phyloP scores from a whole-genome alignment of 2,888 invertebrate species.

The Piscicola geometra region DNA sequence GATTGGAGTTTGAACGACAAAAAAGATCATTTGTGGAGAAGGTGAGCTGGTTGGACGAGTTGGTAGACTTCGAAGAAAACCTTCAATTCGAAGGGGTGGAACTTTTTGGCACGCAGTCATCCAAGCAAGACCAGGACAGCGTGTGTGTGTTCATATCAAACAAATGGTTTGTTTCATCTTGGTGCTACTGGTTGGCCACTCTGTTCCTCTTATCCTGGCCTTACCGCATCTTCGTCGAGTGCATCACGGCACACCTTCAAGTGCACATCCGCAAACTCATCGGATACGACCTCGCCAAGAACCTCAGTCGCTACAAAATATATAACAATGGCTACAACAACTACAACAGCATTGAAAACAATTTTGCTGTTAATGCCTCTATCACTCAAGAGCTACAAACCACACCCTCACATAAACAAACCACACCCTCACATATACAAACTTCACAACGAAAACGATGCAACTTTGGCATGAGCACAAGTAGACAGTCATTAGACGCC shows the following conservation, averaged over 20 bases:
- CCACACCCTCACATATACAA: too few relatives aligned
- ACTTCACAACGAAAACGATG: too few relatives aligned
- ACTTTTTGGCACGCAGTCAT: neutral
- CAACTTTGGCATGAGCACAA: too few relatives aligned
- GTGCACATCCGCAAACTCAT: conserved; percentile 14
- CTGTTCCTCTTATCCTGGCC: conserved; percentile 28
- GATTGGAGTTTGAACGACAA: conserved; percentile 24
- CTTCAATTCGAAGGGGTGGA: neutral
- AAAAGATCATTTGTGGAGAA: conserved; percentile 14
- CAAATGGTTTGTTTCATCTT: conserved; percentile 10
- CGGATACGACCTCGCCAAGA: neutral
- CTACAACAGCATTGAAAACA: neutral
- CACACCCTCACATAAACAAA: too few relatives aligned
- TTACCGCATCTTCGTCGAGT: conserved; percentile 21
- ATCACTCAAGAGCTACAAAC: too few relatives aligned
- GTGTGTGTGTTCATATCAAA: conserved; percentile 4
- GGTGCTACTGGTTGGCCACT: conserved; percentile 20
- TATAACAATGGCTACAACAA: neutral
- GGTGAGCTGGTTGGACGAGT: conserved; percentile 9
- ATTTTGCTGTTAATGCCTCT: neutral
- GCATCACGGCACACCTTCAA: neutral
- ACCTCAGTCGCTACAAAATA: neutral
- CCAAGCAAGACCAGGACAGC: neutral
- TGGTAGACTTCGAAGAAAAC: conserved; percentile 25
- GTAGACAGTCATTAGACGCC: too few relatives aligned